Percentiles rank a stretch among this genome's conserved stretches.
phyloP scores from a whole-genome alignment of 2,113 vertebrate species.

The Neogale vison region DNA sequence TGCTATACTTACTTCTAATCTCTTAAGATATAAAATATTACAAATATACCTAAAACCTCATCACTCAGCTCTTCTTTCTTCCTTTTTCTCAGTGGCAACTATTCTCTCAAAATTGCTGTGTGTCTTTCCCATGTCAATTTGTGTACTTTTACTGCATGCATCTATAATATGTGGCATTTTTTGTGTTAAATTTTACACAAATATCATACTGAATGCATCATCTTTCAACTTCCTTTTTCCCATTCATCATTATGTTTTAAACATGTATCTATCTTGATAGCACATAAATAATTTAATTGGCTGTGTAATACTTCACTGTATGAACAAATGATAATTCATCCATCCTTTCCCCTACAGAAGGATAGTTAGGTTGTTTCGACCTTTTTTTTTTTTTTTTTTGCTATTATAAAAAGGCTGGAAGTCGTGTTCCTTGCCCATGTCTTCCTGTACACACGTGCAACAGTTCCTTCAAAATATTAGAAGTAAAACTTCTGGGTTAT shows the following conservation, averaged over 20 bases:
- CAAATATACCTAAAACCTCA: neutral
- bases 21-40: neutral
- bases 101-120: neutral
- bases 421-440: neutral
- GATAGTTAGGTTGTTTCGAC: neutral
- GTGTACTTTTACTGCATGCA: neutral
- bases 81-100: neutral
- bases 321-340: neutral
- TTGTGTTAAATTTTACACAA: neutral
- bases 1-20: neutral
- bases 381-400: neutral
- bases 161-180: neutral
- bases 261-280: neutral
- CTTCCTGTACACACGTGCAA: neutral
- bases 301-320: neutral
- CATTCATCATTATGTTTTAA: neutral
- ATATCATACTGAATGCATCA: neutral
- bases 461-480: neutral
- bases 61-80: neutral
- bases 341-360: neutral
- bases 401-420: neutral
- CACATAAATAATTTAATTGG: neutral
- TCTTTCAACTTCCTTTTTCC: neutral
- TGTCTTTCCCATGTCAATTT: constrained; percentile 22
- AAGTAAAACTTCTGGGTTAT: neutral